These are phyloP conservation scores for Chloroceryle inda DNA, from an alignment of 2,797 vertebrate species.

Conservation along the genomic window DNA sequence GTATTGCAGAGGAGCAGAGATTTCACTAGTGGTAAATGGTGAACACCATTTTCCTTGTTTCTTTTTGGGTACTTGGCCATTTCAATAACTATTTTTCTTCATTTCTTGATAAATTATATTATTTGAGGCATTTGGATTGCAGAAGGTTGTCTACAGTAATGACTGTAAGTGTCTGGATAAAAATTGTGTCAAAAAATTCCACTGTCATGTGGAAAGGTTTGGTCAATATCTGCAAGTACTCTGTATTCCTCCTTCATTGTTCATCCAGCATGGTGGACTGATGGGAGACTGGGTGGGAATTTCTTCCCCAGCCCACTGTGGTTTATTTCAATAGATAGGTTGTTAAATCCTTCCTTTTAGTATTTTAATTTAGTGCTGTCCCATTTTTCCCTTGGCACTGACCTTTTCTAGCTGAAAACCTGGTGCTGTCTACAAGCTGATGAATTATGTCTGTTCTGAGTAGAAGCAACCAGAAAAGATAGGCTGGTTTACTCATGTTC, in stretches of 20 bases:
- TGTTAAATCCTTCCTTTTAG: slow-evolving; percentile 14
- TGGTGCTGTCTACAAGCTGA: neutral
- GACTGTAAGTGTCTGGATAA: neutral
- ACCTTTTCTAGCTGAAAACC: slow-evolving; percentile 36
- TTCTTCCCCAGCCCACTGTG: neutral
- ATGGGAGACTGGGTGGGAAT: neutral
- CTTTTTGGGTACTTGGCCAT: neutral
- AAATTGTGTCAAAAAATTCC: neutral
- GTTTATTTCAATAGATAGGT: neutral
- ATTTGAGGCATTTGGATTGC: neutral
- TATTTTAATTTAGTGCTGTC: neutral
- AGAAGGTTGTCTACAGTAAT: neutral
- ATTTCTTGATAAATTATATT: neutral
- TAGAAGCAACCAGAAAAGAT: neutral
- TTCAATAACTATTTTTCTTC: neutral
- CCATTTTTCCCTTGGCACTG: slow-evolving; percentile 29
- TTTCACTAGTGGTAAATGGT: neutral
- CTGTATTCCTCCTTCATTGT: neutral
- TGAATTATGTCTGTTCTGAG: slow-evolving; percentile 7
- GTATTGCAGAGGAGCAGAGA: neutral
- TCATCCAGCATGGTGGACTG: neutral
- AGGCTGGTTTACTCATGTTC: neutral
- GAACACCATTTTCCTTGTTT: neutral
- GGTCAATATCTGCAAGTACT: neutral
- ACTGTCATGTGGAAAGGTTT: neutral